These are phyloP conservation scores for Leptoclinus maculatus DNA, from an alignment of 2,797 vertebrate species.

Conservation along the genomic window DNA sequence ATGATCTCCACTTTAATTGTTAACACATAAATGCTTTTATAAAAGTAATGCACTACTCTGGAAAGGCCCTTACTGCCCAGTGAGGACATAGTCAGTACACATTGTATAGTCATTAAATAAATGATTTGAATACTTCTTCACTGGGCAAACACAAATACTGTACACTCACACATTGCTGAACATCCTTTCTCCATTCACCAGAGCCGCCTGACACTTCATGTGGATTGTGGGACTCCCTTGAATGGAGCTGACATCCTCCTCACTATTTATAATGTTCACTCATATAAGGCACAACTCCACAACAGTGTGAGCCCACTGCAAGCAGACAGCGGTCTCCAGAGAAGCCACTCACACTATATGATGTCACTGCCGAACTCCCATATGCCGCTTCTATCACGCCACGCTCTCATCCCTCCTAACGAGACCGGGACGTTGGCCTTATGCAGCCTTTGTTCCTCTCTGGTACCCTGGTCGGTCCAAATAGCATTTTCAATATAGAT, in stretches of 20 bases:
- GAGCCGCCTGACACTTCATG: slow-evolving; percentile 56
- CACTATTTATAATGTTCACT: slow-evolving; percentile 73
- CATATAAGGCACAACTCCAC: slow-evolving; percentile 50
- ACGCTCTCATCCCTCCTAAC: slow-evolving; percentile 46
- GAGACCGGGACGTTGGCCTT: slow-evolving; percentile 45
- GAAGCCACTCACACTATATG: slow-evolving; percentile 49
- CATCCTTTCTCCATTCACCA: slow-evolving; percentile 53
- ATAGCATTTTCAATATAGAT: slow-evolving; percentile 67
- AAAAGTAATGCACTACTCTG: not conserved
- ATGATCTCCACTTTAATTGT: not conserved
- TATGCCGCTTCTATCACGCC: slow-evolving; percentile 47
- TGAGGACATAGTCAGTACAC: not conserved
- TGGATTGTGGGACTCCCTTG: slow-evolving; percentile 41
- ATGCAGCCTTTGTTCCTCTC: slow-evolving; percentile 46
- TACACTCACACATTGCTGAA: slow-evolving; percentile 26
- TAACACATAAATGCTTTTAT: not conserved
- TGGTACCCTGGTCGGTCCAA: slow-evolving; percentile 27
- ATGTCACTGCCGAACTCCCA: slow-evolving; percentile 53
- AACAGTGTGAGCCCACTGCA: slow-evolving; percentile 54
- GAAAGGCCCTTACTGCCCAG: not conserved
- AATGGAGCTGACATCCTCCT: slow-evolving; percentile 64
- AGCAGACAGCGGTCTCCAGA: slow-evolving; percentile 65
- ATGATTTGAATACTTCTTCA: not conserved
- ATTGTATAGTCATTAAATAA: not conserved
- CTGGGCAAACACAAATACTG: slow-evolving; percentile 3